Base-by-base conservation (phyloP, 2,797 vertebrate species). In the Arremon brunneinucha region DNA sequence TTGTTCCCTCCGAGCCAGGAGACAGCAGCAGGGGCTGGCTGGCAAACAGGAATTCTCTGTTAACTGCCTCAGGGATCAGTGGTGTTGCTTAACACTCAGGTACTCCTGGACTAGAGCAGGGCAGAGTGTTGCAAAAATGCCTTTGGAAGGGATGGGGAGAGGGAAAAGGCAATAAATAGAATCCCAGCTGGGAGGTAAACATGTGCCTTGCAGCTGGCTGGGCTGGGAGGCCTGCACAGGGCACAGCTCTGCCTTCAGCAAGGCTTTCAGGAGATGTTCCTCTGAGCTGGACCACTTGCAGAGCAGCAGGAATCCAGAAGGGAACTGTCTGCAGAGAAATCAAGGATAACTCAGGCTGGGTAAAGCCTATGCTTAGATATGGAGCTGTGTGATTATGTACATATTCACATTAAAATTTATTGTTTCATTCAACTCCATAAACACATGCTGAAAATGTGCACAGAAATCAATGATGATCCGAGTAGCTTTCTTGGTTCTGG, bases 31-130 rank as follows among this genome's bases (percentile, higher is more conserved):
- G 47, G 53, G 64, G 64, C 64, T 0, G 30, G 95, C 85, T 83
- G 44, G 50, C 76, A 52, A 95, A 90, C 91, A 93, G 82, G 53
- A 94, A 53, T 90, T 67, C 78, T 94, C 89, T 84, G 85, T 95
- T 95, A 80, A 75, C 90, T 92, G 85, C 81, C 82, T 84, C 14
- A 22, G 82, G 91, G 91, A 85, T 91, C 65, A 75, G 21, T 28
- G 83, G 63, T 95, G 75, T 92, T 75, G 71, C 72, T 91, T 91
- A 90, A 93, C 94, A 57, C 59, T 72, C 49, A 13, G 21, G 78
- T 85, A 67, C 57, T 89, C 87, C 50, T 70, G 83, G 74, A 41
- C 77, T 86, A 87, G 82, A 81, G 60, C 87, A 37, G 75, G 90
- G 59, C 87, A 79, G 43, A 75, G 52, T 59, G 60, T 53, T 77